phyloP scores from a whole-genome alignment of 2,113 vertebrate genomes.

The Thermophis baileyi region DNA sequence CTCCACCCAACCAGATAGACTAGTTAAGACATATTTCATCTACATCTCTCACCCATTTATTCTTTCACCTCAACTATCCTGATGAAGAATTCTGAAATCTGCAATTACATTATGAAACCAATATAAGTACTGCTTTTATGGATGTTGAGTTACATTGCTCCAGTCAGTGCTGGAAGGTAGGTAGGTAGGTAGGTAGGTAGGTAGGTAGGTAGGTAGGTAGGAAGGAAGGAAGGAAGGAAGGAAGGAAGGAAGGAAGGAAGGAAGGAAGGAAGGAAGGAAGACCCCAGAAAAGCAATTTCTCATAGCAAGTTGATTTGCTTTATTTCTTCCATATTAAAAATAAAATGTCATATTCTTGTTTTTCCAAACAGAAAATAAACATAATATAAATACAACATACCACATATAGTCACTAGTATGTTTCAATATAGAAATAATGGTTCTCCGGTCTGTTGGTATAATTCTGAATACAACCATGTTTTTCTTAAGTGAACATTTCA shows the following conservation, averaged over 20 bases:
- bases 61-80: neutral
- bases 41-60: neutral
- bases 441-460: neutral
- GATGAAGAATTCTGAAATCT: neutral
- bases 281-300: neutral
- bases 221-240: too few species aligned
- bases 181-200: too few species aligned
- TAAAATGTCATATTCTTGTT: neutral
- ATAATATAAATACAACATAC: neutral
- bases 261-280: neutral
- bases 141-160: neutral
- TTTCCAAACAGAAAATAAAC: slow-evolving; percentile 20
- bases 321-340: neutral
- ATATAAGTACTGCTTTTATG: neutral
- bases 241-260: too few species aligned
- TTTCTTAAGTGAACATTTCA: slow-evolving; percentile 37
- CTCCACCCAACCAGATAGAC: neutral
- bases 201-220: too few species aligned
- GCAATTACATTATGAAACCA: neutral
- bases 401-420: neutral
- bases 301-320: neutral
- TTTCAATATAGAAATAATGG: neutral
- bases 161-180: neutral
- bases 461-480: slow-evolving; percentile 7
- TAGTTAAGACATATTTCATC: neutral